These are phyloP conservation scores for Scolopax rusticola DNA, from an alignment of 2,797 vertebrate species.

Conservation along the genomic window DNA sequence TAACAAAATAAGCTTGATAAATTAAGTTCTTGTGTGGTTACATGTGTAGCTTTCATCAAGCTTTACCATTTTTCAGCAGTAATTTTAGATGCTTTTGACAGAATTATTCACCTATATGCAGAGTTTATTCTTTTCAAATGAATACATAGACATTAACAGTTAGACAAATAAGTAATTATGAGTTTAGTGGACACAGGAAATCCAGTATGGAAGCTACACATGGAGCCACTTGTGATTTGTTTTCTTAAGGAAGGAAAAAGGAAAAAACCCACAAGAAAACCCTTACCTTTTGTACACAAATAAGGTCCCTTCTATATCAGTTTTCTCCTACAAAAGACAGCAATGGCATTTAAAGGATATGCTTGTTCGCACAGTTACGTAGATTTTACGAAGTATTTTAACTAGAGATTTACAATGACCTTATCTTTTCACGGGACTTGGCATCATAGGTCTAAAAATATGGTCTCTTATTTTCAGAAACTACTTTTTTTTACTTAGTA, in stretches of 20 bases:
- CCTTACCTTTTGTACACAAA: slow-evolving; percentile 96
- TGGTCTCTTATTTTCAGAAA: background rate
- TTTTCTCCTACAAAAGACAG: slow-evolving; percentile 91
- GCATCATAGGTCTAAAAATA: background rate
- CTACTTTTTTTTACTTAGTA: background rate
- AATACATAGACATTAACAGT: background rate
- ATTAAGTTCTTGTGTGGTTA: background rate
- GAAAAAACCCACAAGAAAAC: background rate
- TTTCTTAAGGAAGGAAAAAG: background rate
- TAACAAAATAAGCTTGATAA: background rate
- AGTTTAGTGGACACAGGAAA: background rate
- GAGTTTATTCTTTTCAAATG: background rate
- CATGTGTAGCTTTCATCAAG: rapidly evolving
- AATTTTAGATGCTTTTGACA: background rate
- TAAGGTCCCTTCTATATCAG: slow-evolving; percentile 95
- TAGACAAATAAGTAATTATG: background rate
- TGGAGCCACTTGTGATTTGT: background rate
- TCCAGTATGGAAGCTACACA: background rate
- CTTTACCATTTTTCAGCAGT: background rate
- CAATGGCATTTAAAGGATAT: background rate
- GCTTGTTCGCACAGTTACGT: background rate
- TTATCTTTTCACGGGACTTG: background rate
- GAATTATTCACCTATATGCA: background rate
- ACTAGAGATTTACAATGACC: background rate
- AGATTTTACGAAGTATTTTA: background rate